A percentile compares a stretch with the other conserved stretches of the same genome.
phyloP scores from a whole-genome alignment of 2,113 vertebrate genomes.

The Ascaphus truei region DNA sequence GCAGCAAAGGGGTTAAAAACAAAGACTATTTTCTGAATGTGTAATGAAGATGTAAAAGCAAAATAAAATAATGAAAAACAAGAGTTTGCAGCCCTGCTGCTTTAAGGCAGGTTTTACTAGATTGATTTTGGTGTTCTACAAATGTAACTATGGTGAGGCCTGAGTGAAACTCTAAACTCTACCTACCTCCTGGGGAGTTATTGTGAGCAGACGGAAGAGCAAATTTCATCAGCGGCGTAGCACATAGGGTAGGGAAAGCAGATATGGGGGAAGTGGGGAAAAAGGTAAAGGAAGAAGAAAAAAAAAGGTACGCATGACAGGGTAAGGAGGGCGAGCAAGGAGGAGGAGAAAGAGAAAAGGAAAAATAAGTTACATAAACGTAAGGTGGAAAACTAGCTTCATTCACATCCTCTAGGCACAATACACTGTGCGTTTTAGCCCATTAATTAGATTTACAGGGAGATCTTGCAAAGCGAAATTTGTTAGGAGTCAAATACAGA shows the following conservation, averaged over 20 bases:
- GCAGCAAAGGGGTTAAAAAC: too few relatives aligned
- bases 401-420: slow-evolving; percentile 40
- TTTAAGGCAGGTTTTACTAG: too few relatives aligned
- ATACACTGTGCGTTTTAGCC: neutral
- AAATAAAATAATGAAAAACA: too few relatives aligned
- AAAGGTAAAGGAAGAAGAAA: slow-evolving; percentile 28
- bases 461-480: neutral
- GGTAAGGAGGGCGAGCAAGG: slow-evolving; percentile 11
- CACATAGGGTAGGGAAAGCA: slow-evolving; percentile 22
- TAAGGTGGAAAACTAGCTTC: slow-evolving; percentile 40
- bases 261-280: slow-evolving; percentile 33
- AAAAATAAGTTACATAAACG: slow-evolving; percentile 60
- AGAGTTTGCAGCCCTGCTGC: too few relatives aligned
- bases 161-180: slow-evolving; percentile 5
- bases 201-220: slow-evolving; percentile 53
- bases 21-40: too few relatives aligned
- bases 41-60: too few relatives aligned
- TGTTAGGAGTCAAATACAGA: neutral
- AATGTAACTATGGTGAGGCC: neutral
- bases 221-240: slow-evolving; percentile 53
- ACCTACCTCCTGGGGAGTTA: slow-evolving; percentile 63
- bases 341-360: slow-evolving; percentile 41
- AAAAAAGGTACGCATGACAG: neutral
- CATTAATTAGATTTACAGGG: neutral
- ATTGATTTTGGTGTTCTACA: neutral